Base-by-base conservation (phyloP, 2,888 invertebrate genomes). In the Helobdella robusta region DNA sequence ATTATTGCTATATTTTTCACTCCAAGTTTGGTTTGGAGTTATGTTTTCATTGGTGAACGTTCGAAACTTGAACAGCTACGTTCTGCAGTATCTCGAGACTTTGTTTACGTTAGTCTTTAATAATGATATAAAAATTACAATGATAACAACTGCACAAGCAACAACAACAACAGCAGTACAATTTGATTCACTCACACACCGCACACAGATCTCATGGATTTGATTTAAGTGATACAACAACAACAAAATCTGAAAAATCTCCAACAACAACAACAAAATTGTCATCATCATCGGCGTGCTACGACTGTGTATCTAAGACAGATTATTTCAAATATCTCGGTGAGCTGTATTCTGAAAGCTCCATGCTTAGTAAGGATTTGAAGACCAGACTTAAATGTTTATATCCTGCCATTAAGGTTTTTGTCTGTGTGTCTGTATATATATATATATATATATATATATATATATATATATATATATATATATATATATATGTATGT, bases 1-100 rank as follows among this genome's bases (percentile, higher is more conserved):
- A n/a, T n/a, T n/a, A n/a, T n/a, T n/a, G n/a, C n/a, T n/a, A n/a
- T n/a, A n/a, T n/a, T n/a, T n/a, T n/a, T n/a, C 5, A n/a, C 61
- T 72, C 75, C 52, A 71, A 80, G 79, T 79, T 23, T 80, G 80
- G 80, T 70, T 78, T 34, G 76, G 78, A 40, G 67, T 80, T 32
- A 79, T 80, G 79, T 69, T 79, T 44, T 78, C 78, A 3, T 71
- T 75, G 32, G 69, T 79, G 59, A 74, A 75, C 20, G 66, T 75
- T 18, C 73, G 75, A 65, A 69, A 75, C 50, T 71, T 79, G 48
- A 74, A 79, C n/a, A 66, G 73, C 32, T 80, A 75, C 67, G 74
- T 75, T 65, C 73, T 80, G 35, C 75, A 77, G 15, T 80, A 79
- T 68, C 68, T 80, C 60, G 77, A 77, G 63, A 73, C 71, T 2